These are phyloP conservation scores for Metellina segmentata DNA, from an alignment of 2,888 invertebrate species.

Conservation along the genomic window DNA sequence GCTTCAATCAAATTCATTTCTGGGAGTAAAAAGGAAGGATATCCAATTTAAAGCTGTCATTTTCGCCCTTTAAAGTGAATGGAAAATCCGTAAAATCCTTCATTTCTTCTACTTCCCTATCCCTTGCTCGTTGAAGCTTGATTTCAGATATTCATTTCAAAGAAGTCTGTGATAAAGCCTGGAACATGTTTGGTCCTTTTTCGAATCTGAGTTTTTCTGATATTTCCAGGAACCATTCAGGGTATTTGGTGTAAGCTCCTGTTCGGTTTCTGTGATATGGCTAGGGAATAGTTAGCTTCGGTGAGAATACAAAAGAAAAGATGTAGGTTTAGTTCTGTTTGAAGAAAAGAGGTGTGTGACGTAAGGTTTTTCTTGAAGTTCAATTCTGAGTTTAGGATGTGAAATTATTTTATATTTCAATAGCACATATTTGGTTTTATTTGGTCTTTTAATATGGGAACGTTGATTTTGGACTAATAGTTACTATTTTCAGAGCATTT, in stretches of 20 bases:
- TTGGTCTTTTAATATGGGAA: no score
- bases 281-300: background rate
- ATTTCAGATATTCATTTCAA: background rate
- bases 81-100: slow-evolving; percentile 23
- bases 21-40: slow-evolving; percentile 4
- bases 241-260: background rate
- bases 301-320: background rate
- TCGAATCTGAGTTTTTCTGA: background rate
- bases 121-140: background rate
- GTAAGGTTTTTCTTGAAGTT: no score
- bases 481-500: background rate
- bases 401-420: no score
- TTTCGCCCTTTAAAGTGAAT: slow-evolving; percentile 10
- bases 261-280: background rate
- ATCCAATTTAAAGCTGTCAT: background rate
- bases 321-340: background rate
- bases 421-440: no score
- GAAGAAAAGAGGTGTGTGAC: background rate
- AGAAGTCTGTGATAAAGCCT: background rate
- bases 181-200: background rate
- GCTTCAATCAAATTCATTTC: slow-evolving; percentile 24
- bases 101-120: background rate
- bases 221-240: background rate
- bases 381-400: no score
- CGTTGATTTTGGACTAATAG: no score